These are phyloP conservation scores for Scelioninae gen. 1 DNA, from an alignment of 2,888 invertebrate genomes.

Conservation along the genomic window DNA sequence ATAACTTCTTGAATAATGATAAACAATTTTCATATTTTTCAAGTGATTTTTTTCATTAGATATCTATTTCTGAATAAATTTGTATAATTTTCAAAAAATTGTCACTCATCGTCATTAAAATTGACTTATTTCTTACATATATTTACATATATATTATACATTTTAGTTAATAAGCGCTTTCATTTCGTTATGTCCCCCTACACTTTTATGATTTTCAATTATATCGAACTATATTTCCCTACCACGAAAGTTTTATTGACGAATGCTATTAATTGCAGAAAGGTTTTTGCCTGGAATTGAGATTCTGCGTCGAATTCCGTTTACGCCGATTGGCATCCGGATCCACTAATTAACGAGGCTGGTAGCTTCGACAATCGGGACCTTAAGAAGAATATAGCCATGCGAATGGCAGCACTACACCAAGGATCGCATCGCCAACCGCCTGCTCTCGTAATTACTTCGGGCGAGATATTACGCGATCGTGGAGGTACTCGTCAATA, in stretches of 20 bases:
- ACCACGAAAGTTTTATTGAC: constrained; percentile 41
- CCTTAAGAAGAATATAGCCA: constrained; percentile 70
- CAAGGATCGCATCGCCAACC: constrained; percentile 59
- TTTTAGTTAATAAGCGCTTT: too few species aligned
- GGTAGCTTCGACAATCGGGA: constrained; percentile 69
- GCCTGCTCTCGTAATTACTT: constrained; percentile 72
- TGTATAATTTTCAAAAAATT: too few species aligned
- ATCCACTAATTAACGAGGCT: constrained; percentile 70
- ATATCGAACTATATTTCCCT: constrained; percentile 3
- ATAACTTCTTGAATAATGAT: too few species aligned
- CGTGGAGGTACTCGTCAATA: constrained; percentile 72
- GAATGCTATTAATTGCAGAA: constrained; percentile 35
- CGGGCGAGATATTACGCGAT: constrained; percentile 73
- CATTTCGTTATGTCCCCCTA: too few species aligned
- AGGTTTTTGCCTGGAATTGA: constrained; percentile 60
- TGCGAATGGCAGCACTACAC: constrained; percentile 69
- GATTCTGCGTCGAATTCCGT: constrained; percentile 60
- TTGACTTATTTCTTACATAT: too few species aligned
- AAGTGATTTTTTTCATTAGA: too few species aligned
- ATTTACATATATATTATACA: too few species aligned
- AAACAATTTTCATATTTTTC: too few species aligned
- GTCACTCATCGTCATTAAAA: too few species aligned
- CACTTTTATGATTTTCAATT: too few species aligned
- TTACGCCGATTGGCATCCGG: constrained; percentile 70
- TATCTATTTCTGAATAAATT: too few species aligned